Evolutionary conservation across 2,888 invertebrate species (phyloP), one percentile per base, ranked within the genome.

Genomic region (Anticlea derivata): DNA sequence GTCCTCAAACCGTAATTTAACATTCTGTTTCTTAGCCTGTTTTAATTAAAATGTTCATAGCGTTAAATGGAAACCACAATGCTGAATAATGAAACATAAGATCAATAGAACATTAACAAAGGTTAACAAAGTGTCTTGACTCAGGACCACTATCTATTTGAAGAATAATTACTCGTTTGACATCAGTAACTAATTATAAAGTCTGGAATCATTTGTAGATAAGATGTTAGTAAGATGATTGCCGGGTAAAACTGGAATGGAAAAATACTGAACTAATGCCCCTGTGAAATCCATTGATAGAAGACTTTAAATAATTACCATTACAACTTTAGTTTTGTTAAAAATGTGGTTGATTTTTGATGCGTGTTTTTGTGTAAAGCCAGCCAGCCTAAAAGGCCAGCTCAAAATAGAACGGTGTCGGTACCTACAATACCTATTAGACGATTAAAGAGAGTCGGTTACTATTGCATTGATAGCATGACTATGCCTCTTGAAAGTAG

Each of bases 81-180:
- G 29, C 31, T 46, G 23, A 38, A 37, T 20, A 54, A 58, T 57
- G 30, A 48, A 57, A 56, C 37, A 35, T 53, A 44, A 56, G 59
- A 65, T 62, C 63, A 61, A 66, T 63, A 65, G 53, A 62, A 56
- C 52, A 49, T 49, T 56, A 27, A 37, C 55, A 53, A 61, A 67
- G 61, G 63, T 61, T 58, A 60, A 55, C 47, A 35, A 39, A 44
- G 38, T 58, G 54, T 53, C 58, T 61, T 61, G 62, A 62, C 58
- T 55, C 47, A 55, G 49, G 7, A 40, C 23, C 29, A 46, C 41
- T 46, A 46, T 46, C 37, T 10, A 38, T 31, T 29, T 4, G 17
- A 17, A 17, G 29, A 44, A 45, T 41, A 48, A 40, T 31, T 23
- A 50, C 11, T 26, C 12, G 10, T 43, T 35, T 44, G 30, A 27